Base-by-base conservation (phyloP, 1,140 invertebrate genomes). In the Stratiolaelaps scimitus region DNA sequence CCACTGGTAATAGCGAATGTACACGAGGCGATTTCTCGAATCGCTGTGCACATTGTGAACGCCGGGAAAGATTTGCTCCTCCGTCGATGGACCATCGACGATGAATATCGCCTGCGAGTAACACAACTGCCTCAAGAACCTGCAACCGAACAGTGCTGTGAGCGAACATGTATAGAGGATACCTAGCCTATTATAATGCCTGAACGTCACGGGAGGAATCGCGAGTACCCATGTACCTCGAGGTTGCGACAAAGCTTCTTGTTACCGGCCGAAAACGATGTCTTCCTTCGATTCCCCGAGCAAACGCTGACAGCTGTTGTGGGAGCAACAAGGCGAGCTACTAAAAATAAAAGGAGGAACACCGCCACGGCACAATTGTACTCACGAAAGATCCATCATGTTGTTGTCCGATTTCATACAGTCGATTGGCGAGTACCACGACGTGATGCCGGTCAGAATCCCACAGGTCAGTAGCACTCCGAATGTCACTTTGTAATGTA, bases 1-100 rank as follows among this genome's bases (percentile, higher is more conserved):
- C 53, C 53, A 60, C 10, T 60, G 53, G 53, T 60, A 60, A 23
- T 60, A 60, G 26, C 53, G 15, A 1, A 60, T 48, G 7, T 60
- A 15, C 26, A 17, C 47, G 19, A 48, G 17, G 53, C 15, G 13
- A 60, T 26, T 60, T 15, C 53, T n/a, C 1, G 53, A 60, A 40
- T 40, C 34, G 4, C 34, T 10, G 23, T 60, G 10, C 15, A 15
- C 15, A 26, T 60, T 60, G 17, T 34, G 13, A 13, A 60, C 23
- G 2, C 15, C 53, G 15, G 15, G 20, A 15, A 26, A 26, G 10
- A 17, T 26, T 2, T 60, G 2, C 13, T 26, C 53, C 4, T 60
- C 53, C 26, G 34, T 10, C 4, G 34, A 40, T 40, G 34, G 34
- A 4, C 34, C 34, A 40, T 60, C 20, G 2, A 60, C 53, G 20